A percentile compares a stretch with the other conserved stretches of the same genome.
phyloP scores from a whole-genome alignment of 2,888 invertebrate species.

The Ormyrus labotus region DNA sequence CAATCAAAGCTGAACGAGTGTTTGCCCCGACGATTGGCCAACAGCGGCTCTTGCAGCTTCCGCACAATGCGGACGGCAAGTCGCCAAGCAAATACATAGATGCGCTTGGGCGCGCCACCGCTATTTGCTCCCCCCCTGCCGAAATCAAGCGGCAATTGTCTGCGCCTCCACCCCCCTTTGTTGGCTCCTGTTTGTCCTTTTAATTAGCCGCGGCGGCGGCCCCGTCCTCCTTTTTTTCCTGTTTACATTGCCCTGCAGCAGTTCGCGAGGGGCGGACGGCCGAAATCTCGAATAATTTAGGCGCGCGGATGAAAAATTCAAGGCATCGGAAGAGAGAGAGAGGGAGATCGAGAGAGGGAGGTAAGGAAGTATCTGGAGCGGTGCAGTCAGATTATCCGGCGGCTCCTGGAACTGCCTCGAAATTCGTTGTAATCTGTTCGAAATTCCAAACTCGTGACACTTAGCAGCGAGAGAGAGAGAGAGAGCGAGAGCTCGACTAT shows the following conservation, averaged over 20 bases:
- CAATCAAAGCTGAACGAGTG: constrained; percentile 60
- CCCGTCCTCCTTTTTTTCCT: background rate
- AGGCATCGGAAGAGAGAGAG: background rate
- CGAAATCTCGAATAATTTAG: no score
- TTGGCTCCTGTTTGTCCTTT: constrained; percentile 26
- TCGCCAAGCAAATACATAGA: constrained; percentile 57
- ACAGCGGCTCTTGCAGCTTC: constrained; percentile 37
- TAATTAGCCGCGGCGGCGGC: constrained; percentile 34
- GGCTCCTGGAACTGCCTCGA: constrained; percentile 52
- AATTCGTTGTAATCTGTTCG: constrained; percentile 68
- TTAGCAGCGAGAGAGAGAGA: constrained; percentile 36
- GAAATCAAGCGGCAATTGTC: constrained; percentile 56
- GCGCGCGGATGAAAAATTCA: background rate
- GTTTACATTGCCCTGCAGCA: background rate
- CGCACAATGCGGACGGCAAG: constrained; percentile 41
- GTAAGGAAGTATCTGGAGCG: background rate
- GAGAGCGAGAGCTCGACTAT: background rate
- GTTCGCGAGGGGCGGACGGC: no score
- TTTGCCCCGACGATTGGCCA: constrained; percentile 60
- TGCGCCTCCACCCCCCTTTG: background rate
- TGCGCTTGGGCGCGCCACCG: constrained; percentile 12
- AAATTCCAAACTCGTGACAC: constrained; percentile 66
- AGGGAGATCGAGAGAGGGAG: no score
- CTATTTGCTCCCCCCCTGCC: constrained; percentile 48
- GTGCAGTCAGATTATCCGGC: constrained; percentile 31